These are phyloP conservation scores for Emydura subglobosa DNA, from an alignment of 2,113 vertebrate species.

Conservation along the genomic window DNA sequence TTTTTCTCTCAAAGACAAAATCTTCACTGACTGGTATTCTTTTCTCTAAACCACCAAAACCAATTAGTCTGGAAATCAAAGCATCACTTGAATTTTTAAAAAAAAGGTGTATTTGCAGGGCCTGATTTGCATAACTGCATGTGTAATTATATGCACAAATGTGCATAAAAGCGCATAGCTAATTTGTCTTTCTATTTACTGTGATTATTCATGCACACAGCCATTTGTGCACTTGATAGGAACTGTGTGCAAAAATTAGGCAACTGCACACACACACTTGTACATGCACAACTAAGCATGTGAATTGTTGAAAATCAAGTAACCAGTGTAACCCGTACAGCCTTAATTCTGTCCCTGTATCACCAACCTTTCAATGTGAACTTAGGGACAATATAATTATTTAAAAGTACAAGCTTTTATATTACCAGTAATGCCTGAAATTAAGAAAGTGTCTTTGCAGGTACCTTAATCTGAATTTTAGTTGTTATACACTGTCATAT, in stretches of 20 bases:
- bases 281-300: neutral
- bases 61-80: too few species aligned
- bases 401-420: neutral
- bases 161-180: neutral
- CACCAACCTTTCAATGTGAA: neutral
- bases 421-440: too few species aligned
- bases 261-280: neutral
- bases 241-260: neutral
- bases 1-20: too few species aligned
- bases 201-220: neutral
- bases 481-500: too few species aligned
- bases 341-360: neutral
- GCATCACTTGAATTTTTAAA: too few species aligned
- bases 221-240: neutral
- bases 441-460: too few species aligned
- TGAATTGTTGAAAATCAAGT: neutral
- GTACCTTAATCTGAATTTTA: too few species aligned
- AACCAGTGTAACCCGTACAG: neutral
- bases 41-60: too few species aligned
- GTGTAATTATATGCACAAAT: neutral
- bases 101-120: too few species aligned
- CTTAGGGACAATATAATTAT: neutral
- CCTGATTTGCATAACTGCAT: neutral
- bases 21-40: too few species aligned
- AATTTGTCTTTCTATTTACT: neutral